Evolutionary conservation across 2,888 invertebrate species (phyloP).

Genomic region (Erebia palarica): DNA sequence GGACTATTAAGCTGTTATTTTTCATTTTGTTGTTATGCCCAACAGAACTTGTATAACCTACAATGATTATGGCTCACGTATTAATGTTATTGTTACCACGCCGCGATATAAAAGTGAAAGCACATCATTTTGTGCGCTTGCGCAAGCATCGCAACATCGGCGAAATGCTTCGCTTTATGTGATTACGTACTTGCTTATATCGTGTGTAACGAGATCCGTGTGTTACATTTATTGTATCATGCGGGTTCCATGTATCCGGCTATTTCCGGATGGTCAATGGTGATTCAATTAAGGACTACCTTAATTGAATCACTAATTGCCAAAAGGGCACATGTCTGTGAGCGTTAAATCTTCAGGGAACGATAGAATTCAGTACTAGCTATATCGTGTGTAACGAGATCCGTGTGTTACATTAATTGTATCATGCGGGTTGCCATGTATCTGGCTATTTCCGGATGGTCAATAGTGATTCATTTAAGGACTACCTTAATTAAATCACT

Average conservation of each 20-base stretch:
- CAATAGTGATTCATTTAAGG: no score
- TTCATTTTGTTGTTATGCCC: no score
- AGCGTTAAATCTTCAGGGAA: no score
- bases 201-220: constrained; percentile 12
- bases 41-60: neutral
- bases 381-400: constrained; percentile 7
- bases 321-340: no score
- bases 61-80: neutral
- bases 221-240: constrained; percentile 12
- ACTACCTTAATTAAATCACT: neutral
- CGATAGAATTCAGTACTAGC: no score
- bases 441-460: neutral
- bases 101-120: constrained; percentile 31
- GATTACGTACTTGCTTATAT: neutral
- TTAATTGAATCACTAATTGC: neutral
- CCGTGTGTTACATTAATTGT: constrained; percentile 13
- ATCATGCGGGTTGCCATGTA: neutral
- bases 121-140: constrained; percentile 28
- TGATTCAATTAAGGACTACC: no score
- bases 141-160: constrained; percentile 21
- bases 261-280: neutral
- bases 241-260: neutral
- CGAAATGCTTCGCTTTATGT: constrained; percentile 18
- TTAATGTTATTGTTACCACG: constrained; percentile 12
- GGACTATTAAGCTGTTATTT: no score